Percentiles rank a stretch among this genome's conserved stretches.
phyloP scores from a whole-genome alignment of 2,797 vertebrate species.

The Antennarius maculatus region DNA sequence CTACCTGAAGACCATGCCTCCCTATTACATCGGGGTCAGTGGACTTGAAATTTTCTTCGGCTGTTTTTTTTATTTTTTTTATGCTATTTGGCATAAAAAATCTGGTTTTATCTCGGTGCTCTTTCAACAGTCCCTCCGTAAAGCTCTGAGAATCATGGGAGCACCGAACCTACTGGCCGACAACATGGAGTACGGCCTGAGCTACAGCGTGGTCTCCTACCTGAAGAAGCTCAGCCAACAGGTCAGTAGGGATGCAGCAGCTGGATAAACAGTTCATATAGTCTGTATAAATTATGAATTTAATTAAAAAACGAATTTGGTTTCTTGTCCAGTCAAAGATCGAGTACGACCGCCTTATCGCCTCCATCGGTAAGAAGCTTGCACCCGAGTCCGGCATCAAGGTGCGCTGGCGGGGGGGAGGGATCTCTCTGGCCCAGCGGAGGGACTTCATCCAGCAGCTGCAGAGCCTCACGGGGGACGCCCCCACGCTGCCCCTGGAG shows the following conservation, averaged over 20 bases:
- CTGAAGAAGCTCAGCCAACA: constrained; percentile 99
- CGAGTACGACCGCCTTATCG: constrained; percentile 93
- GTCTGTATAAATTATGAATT: too few relatives aligned
- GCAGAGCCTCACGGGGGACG: constrained; percentile 90
- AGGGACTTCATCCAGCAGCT: constrained; percentile 93
- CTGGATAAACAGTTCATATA: too few relatives aligned
- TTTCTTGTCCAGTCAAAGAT: constrained; percentile 87
- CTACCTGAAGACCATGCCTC: constrained; percentile 99
- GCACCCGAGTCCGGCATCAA: constrained; percentile 89
- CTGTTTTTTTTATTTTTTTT: constrained; percentile 8
- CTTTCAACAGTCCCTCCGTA: constrained; percentile 90
- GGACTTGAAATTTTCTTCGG: background rate
- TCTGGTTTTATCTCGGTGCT: constrained; percentile 30
- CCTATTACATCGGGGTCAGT: constrained; percentile 94
- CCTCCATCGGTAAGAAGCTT: constrained; percentile 90
- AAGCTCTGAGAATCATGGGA: constrained; percentile 99
- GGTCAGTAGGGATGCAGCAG: constrained; percentile 70
- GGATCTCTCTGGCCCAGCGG: constrained; percentile 87
- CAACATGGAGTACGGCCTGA: constrained; percentile 99
- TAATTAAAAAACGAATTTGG: background rate
- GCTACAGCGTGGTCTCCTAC: constrained; percentile 99
- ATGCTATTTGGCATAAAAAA: background rate
- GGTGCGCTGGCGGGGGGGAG: constrained; percentile 88
- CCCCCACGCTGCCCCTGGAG: constrained; percentile 84
- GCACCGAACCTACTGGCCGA: constrained; percentile 97